These are phyloP conservation scores for Sacculina carcini DNA, from an alignment of 2,888 invertebrate species.

Conservation along the genomic window DNA sequence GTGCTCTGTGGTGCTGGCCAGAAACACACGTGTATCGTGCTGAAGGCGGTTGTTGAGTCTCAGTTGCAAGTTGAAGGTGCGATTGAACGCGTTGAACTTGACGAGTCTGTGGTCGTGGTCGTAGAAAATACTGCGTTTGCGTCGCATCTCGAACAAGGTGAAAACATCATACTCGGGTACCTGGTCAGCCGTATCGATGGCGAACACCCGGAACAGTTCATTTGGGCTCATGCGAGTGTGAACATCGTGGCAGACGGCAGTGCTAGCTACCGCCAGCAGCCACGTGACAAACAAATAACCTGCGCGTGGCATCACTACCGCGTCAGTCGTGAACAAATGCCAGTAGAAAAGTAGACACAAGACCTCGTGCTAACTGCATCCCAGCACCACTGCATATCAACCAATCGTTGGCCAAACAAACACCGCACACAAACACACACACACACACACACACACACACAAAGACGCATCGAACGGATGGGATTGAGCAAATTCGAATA, in stretches of 20 bases:
- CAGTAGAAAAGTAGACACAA: too few species aligned
- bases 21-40: neutral
- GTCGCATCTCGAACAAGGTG: neutral
- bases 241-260: neutral
- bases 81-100: neutral
- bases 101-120: neutral
- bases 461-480: too few species aligned
- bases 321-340: too few species aligned
- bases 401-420: too few species aligned
- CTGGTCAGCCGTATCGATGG: neutral
- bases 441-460: too few species aligned
- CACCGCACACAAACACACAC: too few species aligned
- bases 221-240: neutral
- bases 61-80: neutral
- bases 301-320: too few species aligned
- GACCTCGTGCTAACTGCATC: too few species aligned
- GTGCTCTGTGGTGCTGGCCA: neutral
- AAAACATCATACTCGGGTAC: constrained; percentile 1
- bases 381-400: too few species aligned
- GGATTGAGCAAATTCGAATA: too few species aligned
- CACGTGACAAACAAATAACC: too few species aligned
- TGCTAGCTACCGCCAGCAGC: too few species aligned
- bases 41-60: neutral
- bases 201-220: neutral
- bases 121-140: neutral